Evolutionary conservation across 30 jellyfish, hydroid and myxozoan genomes (phyloP), one percentile per base, ranked within the genome.

Genomic region (Chrysaora quinquecirrha): DNA sequence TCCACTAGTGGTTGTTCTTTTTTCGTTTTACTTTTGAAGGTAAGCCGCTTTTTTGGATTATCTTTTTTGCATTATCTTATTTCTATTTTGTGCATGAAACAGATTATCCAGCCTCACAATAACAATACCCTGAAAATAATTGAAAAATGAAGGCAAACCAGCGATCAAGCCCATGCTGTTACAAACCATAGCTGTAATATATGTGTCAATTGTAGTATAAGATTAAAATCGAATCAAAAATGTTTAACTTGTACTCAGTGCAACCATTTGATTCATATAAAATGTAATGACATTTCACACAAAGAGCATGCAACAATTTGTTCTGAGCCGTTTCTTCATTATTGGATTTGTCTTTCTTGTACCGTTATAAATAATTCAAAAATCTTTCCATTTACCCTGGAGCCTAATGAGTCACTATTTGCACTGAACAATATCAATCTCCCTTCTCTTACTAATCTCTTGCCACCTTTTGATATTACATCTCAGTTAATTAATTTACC

Each of bases 381-480:
- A 46, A 73, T 73, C 58, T 73, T 73, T 48, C 85, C 85, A 34
- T 73, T 73, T 63, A 46, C 85, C 32, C 68, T 73, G 85, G 73
- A 73, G 68, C 30, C 85, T 46, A 73, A 50, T 25, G 73, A 73
- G 85, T 73, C 85, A 34, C 85, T 73, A 30, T 43, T 33, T 48
- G 85, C 85, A 16, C 73, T 73, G 85, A 73, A 48, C 35, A 73
- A 50, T 50, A 73, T 73, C 67, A 47, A 73, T 73, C 72, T 73
- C 61, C 85, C 85, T 50, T 73, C 85, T 48, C 85, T 73, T 73
- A 47, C 73, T 46, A 7, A 73, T 62, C 72, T 73, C 38, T 9
- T 25, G 52, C 85, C 73, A 46, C 61, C 85, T 73, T 48, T 46
- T 30, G 73, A 73, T 34, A 46, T 73, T 6, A 48, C 85, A 27